phyloP scores from a whole-genome alignment of 2,888 invertebrate genomes.

The Athalia circularis region DNA sequence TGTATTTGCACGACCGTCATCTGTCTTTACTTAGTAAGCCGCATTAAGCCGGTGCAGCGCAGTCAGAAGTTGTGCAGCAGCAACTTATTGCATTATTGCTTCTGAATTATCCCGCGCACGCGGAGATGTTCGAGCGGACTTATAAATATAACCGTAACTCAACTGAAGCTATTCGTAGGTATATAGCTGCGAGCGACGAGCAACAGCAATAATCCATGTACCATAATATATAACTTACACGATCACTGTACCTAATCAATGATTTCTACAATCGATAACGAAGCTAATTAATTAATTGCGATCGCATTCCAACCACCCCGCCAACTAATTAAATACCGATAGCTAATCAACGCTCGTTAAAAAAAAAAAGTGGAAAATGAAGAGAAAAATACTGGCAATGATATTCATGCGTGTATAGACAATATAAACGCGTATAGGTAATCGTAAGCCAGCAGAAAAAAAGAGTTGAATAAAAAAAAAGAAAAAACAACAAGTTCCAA shows the following conservation, averaged over 20 bases:
- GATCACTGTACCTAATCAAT: too few relatives aligned
- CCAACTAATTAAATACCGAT: too few relatives aligned
- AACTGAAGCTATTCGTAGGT: neutral
- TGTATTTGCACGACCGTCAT: conserved; percentile 58
- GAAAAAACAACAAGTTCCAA: conserved; percentile 42
- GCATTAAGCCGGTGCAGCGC: too few relatives aligned
- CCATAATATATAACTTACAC: too few relatives aligned
- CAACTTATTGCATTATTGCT: conserved; percentile 23
- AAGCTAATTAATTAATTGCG: too few relatives aligned
- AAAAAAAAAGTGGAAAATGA: neutral
- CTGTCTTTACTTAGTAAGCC: conserved; percentile 58
- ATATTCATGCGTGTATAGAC: too few relatives aligned
- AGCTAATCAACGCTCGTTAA: too few relatives aligned
- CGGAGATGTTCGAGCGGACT: neutral
- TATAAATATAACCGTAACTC: conserved; percentile 40
- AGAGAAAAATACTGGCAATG: conserved; percentile 23
- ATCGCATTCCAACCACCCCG: too few relatives aligned
- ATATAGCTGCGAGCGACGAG: neutral
- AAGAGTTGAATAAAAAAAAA: conserved; percentile 29
- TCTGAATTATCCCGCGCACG: neutral
- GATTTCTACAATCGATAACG: too few relatives aligned
- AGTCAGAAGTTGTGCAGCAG: neutral
- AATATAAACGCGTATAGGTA: too few relatives aligned
- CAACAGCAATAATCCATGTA: neutral
- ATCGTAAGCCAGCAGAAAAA: neutral